Evolutionary conservation across 2,113 vertebrate genomes (phyloP).

Genomic region (Amphilophus citrinellus): DNA sequence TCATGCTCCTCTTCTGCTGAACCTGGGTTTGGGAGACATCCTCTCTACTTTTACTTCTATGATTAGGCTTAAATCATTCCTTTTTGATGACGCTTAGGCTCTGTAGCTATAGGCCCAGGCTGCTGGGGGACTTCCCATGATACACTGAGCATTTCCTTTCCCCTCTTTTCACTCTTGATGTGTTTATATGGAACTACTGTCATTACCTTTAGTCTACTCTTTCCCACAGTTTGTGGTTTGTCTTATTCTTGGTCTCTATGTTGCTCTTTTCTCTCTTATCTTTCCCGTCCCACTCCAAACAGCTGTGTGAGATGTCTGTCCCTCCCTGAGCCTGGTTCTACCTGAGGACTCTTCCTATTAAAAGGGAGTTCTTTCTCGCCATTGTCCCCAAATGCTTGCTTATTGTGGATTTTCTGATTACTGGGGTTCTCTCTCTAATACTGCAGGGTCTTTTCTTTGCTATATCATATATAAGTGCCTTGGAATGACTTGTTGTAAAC

Average conservation of each 20-base stretch:
- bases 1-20: neutral
- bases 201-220: neutral
- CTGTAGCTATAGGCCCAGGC: neutral
- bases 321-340: neutral
- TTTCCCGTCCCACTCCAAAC: neutral
- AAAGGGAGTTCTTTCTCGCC: neutral
- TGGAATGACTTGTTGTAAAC: neutral
- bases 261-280: neutral
- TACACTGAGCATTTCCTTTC: neutral
- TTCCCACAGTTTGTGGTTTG: neutral
- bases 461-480: neutral
- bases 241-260: neutral
- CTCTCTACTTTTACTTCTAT: neutral
- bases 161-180: neutral
- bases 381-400: neutral
- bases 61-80: neutral
- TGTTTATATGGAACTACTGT: neutral
- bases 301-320: neutral
- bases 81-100: neutral
- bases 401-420: neutral
- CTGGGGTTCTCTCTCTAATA: neutral
- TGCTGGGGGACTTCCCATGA: neutral
- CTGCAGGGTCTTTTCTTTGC: neutral
- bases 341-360: neutral
- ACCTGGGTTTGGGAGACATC: neutral